Percentiles rank a stretch among this genome's conserved stretches.
Conservation (phyloP, 2,797 vertebrate species). For the Coccyzus lansbergi region DNA sequence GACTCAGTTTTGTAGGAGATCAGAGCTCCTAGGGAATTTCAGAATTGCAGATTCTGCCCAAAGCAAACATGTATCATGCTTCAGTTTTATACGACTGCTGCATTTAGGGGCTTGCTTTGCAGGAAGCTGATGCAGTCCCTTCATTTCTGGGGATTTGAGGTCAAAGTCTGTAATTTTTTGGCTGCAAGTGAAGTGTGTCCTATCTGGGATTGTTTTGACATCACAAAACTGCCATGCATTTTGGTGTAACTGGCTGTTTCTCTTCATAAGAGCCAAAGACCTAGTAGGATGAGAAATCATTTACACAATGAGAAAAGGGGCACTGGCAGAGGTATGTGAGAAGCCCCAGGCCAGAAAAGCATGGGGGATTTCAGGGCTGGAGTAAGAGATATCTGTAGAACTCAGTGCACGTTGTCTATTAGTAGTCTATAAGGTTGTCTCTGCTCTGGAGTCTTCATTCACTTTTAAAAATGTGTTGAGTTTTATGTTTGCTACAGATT, state of each 20-base stretch:
- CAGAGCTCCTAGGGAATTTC: conserved; percentile 44
- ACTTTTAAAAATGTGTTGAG: background rate
- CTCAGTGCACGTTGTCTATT: background rate
- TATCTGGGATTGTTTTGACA: background rate
- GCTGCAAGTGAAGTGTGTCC: conserved; percentile 12
- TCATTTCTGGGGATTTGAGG: conserved; percentile 26
- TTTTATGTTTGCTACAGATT: background rate
- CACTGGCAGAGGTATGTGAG: background rate
- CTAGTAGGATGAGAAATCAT: background rate
- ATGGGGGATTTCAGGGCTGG: background rate
- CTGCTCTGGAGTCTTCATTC: background rate
- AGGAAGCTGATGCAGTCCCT: conserved; percentile 19
- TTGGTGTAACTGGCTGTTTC: background rate
- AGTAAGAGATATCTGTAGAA: background rate
- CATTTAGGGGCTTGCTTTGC: conserved; percentile 44
- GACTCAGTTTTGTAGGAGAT: conserved; percentile 8
- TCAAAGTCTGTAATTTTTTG: conserved; percentile 39
- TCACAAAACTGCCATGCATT: background rate
- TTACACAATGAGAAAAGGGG: background rate
- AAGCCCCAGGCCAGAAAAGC: background rate
- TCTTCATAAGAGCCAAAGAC: background rate
- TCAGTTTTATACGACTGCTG: background rate
- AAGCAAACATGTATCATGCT: conserved; percentile 53
- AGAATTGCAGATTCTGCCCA: conserved; percentile 24
- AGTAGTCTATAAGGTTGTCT: background rate